phyloP scores from a whole-genome alignment of 2,797 vertebrate genomes.

The Lycodopsis pacificus region DNA sequence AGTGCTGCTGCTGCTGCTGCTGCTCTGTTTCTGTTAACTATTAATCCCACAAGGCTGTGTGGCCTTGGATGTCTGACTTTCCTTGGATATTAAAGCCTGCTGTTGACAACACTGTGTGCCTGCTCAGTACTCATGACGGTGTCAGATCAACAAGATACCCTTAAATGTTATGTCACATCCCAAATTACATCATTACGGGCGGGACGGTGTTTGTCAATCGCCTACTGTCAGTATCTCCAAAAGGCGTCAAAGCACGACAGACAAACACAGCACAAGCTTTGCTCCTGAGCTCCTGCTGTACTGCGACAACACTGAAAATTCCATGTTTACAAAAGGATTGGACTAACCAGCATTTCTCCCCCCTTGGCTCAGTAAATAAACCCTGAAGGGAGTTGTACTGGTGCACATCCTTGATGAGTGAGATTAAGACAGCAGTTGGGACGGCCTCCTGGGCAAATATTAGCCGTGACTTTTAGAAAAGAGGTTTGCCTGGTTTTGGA shows the following conservation, averaged over 20 bases:
- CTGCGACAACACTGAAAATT: conserved; percentile 20
- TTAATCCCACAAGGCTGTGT: conserved; percentile 77
- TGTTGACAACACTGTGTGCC: conserved; percentile 31
- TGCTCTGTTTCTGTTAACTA: conserved; percentile 80
- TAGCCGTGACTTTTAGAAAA: conserved; percentile 70
- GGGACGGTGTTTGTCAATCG: conserved; percentile 30
- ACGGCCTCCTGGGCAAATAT: conserved; percentile 75
- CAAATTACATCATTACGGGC: conserved; percentile 14
- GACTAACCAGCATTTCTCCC: conserved; percentile 45
- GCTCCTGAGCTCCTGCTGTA: conserved; percentile 28
- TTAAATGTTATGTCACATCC: not conserved
- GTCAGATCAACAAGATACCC: conserved; percentile 17
- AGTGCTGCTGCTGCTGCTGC: conserved; percentile 30
- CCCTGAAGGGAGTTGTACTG: conserved; percentile 47
- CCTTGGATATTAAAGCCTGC: conserved; percentile 31
- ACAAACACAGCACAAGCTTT: conserved; percentile 13
- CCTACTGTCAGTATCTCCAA: not conserved
- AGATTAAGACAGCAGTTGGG: conserved; percentile 67
- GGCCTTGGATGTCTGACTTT: conserved; percentile 54
- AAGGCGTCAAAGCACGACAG: not conserved
- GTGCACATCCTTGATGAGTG: conserved; percentile 76
- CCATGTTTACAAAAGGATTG: conserved; percentile 73
- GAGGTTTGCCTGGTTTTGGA: conserved; percentile 63
- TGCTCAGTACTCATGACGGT: conserved; percentile 15
- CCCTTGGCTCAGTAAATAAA: conserved; percentile 58